Evolutionary conservation across 2,797 vertebrate species (phyloP), one percentile per base, ranked within the genome.

Genomic region (Eptatretus atami): DNA sequence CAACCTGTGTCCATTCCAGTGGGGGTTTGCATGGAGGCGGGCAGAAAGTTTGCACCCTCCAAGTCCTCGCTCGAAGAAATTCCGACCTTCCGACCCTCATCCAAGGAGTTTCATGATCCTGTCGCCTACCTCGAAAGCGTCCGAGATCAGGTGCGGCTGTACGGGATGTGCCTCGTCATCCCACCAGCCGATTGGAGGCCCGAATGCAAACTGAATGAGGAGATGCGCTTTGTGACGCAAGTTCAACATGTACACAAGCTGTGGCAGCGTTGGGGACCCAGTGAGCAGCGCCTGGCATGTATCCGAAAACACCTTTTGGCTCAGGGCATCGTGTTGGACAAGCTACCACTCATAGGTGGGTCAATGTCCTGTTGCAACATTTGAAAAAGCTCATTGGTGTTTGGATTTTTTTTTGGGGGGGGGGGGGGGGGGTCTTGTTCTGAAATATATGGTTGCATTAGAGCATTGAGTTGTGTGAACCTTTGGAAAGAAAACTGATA

Each of bases 231-330:
- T 66, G 83, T 96, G 70, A 98, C 88, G 15, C 87, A 94, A 77
- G 82, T 88, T 73, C 90, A 98, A 79, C 84, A 83, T 75, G 80
- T 94, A 72, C 90, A 98, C 77, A 96, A 94, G 80, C 79, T 98
- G 76, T 84, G 90, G 69, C 82, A 83, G 66, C 90, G 90, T 75
- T 98, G 90, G 90, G 90, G 90, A 67, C 88, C 84, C 75, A 98
- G 94, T 54, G 84, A 93, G 73, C 90, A 94, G 80, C 82, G 81
- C 69, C 78, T 96, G 72, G 84, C 90, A 76, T 98, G 90, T 76
- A 96, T 96, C 75, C 92, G 86, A 78, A 98, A 93, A 78, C 90
- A 98, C 81, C 90, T 98, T 81, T 84, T 82, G 83, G 92, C 87
- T 93, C 90, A 96, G 87, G 90, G 88, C 83, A 98, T 98, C 78